Percentiles rank a stretch among this genome's conserved stretches.
Conservation (phyloP, 1,140 invertebrate genomes). For the Centruroides vittatus region DNA sequence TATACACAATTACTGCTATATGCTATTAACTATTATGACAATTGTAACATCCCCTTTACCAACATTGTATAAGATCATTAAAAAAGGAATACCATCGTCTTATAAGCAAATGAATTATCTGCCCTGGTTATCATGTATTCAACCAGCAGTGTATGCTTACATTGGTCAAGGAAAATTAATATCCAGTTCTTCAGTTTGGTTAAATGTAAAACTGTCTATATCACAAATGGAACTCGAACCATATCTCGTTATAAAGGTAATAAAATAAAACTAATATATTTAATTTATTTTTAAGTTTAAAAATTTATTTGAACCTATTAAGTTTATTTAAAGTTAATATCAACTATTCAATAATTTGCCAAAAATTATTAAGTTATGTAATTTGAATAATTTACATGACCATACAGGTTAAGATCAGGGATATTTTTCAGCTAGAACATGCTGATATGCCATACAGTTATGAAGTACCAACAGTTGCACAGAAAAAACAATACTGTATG, state of each 20-base stretch:
- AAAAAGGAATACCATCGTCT: constrained; percentile 5
- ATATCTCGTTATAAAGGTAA: constrained; percentile 8
- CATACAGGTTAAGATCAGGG: too few species aligned
- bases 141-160: constrained; percentile 5
- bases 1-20: constrained; percentile 10
- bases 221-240: constrained; percentile 3
- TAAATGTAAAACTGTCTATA: constrained; percentile 1
- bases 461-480: too few species aligned
- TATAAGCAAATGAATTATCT: neutral
- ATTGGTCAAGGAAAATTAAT: constrained; percentile 3
- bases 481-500: too few species aligned
- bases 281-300: too few species aligned
- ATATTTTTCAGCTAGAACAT: too few species aligned
- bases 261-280: neutral
- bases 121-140: constrained; percentile 8
- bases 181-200: constrained; percentile 6
- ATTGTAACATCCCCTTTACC: constrained; percentile 3
- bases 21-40: constrained; percentile 1
- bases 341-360: too few species aligned
- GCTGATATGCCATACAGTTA: too few species aligned
- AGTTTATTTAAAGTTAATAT: too few species aligned
- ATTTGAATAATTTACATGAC: too few species aligned
- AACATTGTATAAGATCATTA: constrained; percentile 1
- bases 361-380: too few species aligned
- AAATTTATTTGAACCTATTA: too few species aligned